phyloP scores from a whole-genome alignment of 2,888 invertebrate genomes.

The Tubulanus polymorphus region DNA sequence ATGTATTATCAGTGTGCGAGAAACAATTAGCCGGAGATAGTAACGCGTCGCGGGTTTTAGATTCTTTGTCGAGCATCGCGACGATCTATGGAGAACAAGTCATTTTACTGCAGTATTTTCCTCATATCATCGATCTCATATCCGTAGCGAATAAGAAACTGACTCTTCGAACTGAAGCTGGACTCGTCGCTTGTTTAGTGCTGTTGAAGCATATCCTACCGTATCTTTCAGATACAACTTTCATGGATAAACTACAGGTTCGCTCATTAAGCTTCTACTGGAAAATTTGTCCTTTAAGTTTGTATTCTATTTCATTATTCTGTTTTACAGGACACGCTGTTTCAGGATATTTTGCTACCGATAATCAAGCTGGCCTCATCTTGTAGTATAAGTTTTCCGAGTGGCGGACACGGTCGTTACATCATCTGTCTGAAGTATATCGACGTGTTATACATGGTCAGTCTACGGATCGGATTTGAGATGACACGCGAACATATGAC shows the following conservation, averaged over 20 bases:
- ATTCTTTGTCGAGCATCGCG: constrained; percentile 83
- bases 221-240: constrained; percentile 39
- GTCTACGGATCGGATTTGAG: constrained; percentile 57
- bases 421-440: constrained; percentile 77
- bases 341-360: constrained; percentile 79
- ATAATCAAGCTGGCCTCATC: constrained; percentile 77
- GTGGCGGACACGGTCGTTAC: constrained; percentile 70
- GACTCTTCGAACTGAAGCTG: constrained; percentile 74
- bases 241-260: constrained; percentile 60
- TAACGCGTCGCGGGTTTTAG: constrained; percentile 81
- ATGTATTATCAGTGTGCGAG: constrained; percentile 27
- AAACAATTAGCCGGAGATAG: constrained; percentile 64
- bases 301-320: neutral
- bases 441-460: constrained; percentile 71
- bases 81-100: constrained; percentile 55
- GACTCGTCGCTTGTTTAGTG: constrained; percentile 40
- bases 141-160: constrained; percentile 57
- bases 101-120: constrained; percentile 49
- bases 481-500: constrained; percentile 53
- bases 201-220: constrained; percentile 43
- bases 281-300: no score
- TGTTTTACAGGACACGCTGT: constrained; percentile 71
- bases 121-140: constrained; percentile 47
- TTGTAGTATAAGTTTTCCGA: constrained; percentile 74
- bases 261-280: neutral